Conservation (phyloP, 2,113 vertebrate species). For the Lutjanus erythropterus region DNA sequence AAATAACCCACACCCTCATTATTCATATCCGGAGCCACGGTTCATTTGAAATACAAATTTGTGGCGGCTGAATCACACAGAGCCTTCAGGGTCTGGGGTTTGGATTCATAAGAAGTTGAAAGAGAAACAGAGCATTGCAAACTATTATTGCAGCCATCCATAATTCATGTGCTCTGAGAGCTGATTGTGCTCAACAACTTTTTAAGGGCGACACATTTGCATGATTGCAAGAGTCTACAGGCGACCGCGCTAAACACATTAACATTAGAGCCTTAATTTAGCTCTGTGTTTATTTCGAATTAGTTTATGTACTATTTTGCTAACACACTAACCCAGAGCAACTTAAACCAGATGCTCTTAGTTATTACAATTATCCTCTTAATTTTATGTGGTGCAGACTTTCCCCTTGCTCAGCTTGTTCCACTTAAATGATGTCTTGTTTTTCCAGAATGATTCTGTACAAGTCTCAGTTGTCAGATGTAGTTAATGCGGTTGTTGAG, state of each 20-base stretch:
- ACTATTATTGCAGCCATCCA: constrained; percentile 14
- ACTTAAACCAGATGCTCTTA: not conserved
- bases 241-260: not conserved
- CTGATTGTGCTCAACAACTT: not conserved
- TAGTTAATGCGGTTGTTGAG: not conserved
- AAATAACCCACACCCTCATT: constrained; percentile 31
- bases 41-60: constrained; percentile 56
- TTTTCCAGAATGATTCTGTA: not conserved
- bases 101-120: constrained; percentile 8
- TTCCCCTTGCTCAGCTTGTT: not conserved
- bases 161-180: constrained; percentile 33
- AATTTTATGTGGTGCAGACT: not conserved
- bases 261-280: constrained; percentile 10
- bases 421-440: accelerated
- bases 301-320: not conserved
- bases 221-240: constrained; percentile 23
- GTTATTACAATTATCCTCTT: not conserved
- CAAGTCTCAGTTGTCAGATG: constrained; percentile 12
- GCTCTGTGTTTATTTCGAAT: not conserved
- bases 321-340: not conserved
- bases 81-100: constrained; percentile 6
- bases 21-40: constrained; percentile 8
- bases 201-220: constrained; percentile 28
- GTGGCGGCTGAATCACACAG: constrained; percentile 9
- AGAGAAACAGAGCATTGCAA: constrained; percentile 36